Conservation (phyloP, 2,888 invertebrate species). For the Stegana nigrithorax region DNA sequence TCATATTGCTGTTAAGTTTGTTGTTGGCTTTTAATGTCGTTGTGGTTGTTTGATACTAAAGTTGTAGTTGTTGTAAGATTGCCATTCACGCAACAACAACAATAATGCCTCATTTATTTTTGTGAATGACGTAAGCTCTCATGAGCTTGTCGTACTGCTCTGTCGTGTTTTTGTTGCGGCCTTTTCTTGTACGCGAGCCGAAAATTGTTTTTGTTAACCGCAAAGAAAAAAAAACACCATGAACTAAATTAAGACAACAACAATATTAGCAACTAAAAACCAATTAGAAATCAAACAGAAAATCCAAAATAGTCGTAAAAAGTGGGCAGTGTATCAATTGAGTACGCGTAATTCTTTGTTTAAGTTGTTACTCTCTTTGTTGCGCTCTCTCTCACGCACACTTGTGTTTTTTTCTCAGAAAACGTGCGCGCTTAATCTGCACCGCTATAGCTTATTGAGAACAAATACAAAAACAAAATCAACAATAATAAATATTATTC, state of each 20-base stretch:
- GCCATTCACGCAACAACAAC: too few relatives aligned
- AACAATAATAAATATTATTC: constrained; percentile 15
- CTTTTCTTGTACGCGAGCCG: too few relatives aligned
- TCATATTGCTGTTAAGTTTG: too few relatives aligned
- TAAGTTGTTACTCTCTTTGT: not conserved
- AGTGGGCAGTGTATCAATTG: not conserved
- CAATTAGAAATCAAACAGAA: not conserved
- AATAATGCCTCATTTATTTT: constrained; percentile 44
- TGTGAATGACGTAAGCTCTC: constrained; percentile 57
- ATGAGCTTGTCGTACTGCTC: not conserved
- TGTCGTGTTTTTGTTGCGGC: not conserved
- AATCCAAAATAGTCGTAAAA: too few relatives aligned
- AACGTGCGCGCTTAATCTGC: constrained; percentile 44
- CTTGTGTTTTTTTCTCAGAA: constrained; percentile 32
- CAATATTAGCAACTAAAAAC: not conserved
- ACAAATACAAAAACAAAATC: constrained; percentile 14
- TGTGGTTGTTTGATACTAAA: not conserved
- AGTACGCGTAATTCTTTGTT: too few relatives aligned
- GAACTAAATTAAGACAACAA: not conserved
- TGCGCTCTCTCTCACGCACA: not conserved
- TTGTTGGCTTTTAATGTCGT: constrained; percentile 29
- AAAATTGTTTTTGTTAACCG: not conserved
- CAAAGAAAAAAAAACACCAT: too few relatives aligned
- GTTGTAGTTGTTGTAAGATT: not conserved
- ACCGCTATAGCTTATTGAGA: not conserved